Evolutionary conservation across 1,140 invertebrate genomes (phyloP).

Genomic region (Cheumatopsyche charites): DNA sequence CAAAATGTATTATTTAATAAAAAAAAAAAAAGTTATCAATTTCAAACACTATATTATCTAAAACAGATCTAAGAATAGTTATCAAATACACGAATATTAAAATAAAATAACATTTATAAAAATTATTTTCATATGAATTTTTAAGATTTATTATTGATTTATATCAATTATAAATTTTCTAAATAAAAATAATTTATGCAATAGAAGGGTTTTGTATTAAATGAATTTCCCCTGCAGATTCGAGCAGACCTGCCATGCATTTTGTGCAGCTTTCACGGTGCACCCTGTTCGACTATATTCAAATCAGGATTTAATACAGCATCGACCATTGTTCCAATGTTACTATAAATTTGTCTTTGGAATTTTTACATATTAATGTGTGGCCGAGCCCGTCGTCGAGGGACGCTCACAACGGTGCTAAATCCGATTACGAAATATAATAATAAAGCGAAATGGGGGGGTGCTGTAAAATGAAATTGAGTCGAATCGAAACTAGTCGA

Average conservation of each 20-base stretch:
- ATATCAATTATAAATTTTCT: too few relatives aligned
- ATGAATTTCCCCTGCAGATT: neutral
- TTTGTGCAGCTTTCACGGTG: slow-evolving; percentile 14
- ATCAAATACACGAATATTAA: too few relatives aligned
- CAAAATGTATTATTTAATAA: neutral
- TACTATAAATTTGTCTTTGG: slow-evolving; percentile 48
- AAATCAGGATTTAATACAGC: slow-evolving; percentile 45
- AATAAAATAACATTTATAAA: too few relatives aligned
- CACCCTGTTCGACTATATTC: slow-evolving; percentile 45
- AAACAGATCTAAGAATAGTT: neutral
- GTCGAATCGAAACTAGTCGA: neutral
- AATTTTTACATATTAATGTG: slow-evolving; percentile 47
- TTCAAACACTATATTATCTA: neutral
- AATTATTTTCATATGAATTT: too few relatives aligned
- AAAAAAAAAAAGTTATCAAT: neutral
- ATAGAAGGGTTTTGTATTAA: neutral
- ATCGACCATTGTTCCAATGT: slow-evolving; percentile 44
- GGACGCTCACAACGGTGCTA: slow-evolving; percentile 11
- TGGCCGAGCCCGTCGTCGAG: slow-evolving; percentile 5
- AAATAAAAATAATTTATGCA: too few relatives aligned
- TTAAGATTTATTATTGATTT: too few relatives aligned
- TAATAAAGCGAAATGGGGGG: too few relatives aligned
- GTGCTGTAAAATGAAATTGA: too few relatives aligned
- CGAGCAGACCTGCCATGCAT: slow-evolving; percentile 24
- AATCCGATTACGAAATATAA: slow-evolving; percentile 1